Evolutionary conservation across 2,888 invertebrate species (phyloP).

Genomic region (Drosophila infuscata): DNA sequence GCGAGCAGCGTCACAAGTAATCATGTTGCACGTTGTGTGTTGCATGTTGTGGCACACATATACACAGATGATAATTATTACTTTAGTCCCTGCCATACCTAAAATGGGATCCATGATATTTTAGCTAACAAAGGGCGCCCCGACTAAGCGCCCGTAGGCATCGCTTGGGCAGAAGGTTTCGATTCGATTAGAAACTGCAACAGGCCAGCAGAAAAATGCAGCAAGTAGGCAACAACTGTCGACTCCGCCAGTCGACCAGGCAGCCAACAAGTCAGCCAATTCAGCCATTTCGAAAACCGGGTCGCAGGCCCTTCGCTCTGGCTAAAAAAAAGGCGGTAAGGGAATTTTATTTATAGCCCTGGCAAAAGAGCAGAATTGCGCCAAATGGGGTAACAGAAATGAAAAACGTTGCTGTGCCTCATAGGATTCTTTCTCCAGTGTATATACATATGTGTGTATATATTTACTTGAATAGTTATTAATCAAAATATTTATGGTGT

Average conservation of each 20-base stretch:
- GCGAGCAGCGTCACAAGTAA: slow-evolving; percentile 9
- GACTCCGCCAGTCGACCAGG: slow-evolving; percentile 12
- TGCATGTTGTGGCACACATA: slow-evolving; percentile 45
- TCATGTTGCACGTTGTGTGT: slow-evolving; percentile 67
- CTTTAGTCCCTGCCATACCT: slow-evolving; percentile 17
- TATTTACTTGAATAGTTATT: neutral
- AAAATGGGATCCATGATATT: slow-evolving; percentile 48
- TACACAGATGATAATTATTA: slow-evolving; percentile 38
- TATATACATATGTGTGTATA: neutral
- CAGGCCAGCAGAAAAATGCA: slow-evolving; percentile 81
- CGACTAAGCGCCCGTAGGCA: slow-evolving; percentile 62
- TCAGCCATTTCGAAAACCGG: slow-evolving; percentile 46
- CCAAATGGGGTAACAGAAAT: slow-evolving; percentile 13
- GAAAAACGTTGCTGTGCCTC: neutral
- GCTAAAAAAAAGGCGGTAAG: slow-evolving; percentile 25
- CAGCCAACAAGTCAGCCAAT: slow-evolving; percentile 20
- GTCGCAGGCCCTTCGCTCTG: slow-evolving; percentile 56
- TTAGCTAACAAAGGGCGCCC: slow-evolving; percentile 75
- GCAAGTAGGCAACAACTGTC: slow-evolving; percentile 57
- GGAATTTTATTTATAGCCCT: slow-evolving; percentile 54
- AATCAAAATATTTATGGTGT: neutral
- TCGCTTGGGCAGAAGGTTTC: slow-evolving; percentile 84
- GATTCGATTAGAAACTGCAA: slow-evolving; percentile 84
- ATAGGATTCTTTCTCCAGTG: neutral
- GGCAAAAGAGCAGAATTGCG: slow-evolving; percentile 15